Percentiles rank a stretch among this genome's conserved stretches.
Conservation (phyloP, 2,888 invertebrate genomes). For the Pegoplata infirma region DNA sequence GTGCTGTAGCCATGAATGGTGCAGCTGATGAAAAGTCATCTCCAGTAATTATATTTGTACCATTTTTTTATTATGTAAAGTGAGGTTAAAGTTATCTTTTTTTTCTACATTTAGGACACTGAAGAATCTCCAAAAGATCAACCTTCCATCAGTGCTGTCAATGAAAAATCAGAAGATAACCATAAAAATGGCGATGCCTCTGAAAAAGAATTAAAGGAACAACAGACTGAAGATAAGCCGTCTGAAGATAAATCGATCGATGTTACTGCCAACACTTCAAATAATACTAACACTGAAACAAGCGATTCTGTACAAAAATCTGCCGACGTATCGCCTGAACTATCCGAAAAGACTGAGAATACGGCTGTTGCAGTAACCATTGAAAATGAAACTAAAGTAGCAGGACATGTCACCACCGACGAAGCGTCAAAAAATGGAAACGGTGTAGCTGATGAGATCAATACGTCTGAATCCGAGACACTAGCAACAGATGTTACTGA, state of each 20-base stretch:
- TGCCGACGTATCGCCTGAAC: conserved; percentile 52
- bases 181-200: conserved; percentile 70
- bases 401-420: conserved; percentile 50
- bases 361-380: conserved; percentile 60
- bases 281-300: conserved; percentile 62
- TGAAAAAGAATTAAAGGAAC: conserved; percentile 68
- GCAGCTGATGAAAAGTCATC: conserved; percentile 65
- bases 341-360: conserved; percentile 62
- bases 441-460: conserved; percentile 64
- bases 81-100: background rate
- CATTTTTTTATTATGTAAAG: background rate
- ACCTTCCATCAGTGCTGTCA: conserved; percentile 38
- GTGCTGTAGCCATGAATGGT: conserved; percentile 61
- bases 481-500: conserved; percentile 39
- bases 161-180: conserved; percentile 65
- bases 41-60: conserved; percentile 65
- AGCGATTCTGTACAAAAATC: conserved; percentile 62
- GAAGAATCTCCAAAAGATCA: conserved; percentile 57
- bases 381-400: conserved; percentile 42
- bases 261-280: conserved; percentile 64
- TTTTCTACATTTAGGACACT: conserved; percentile 47
- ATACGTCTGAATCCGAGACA: conserved; percentile 59
- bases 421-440: conserved; percentile 72
- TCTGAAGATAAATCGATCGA: conserved; percentile 50
- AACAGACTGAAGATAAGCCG: conserved; percentile 66